Evolutionary conservation across 30 jellyfish, hydroid and myxozoan species (phyloP).

Genomic region (Aurelia sp.): DNA sequence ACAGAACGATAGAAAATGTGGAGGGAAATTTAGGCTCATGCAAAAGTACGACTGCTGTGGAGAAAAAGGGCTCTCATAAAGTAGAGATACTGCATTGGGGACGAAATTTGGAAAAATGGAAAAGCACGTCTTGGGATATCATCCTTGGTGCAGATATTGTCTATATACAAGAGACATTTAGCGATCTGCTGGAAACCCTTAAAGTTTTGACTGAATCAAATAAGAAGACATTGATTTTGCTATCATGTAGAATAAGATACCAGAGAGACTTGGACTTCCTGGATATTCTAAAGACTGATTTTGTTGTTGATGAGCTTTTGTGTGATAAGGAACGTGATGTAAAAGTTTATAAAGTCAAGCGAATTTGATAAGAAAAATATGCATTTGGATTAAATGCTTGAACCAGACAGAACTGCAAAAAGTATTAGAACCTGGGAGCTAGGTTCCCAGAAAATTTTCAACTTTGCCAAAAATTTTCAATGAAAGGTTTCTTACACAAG

Average conservation of each 20-base stretch:
- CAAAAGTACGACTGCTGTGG: not conserved
- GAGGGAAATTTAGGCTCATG: constrained; percentile 23
- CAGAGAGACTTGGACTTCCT: constrained; percentile 55
- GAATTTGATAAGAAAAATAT: not conserved
- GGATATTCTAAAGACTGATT: constrained; percentile 35
- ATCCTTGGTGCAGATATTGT: constrained; percentile 90
- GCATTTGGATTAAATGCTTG: no score
- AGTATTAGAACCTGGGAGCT: no score
- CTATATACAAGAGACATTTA: constrained; percentile 67
- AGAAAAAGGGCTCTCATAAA: not conserved
- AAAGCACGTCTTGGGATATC: constrained; percentile 68
- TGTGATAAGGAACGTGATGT: constrained; percentile 61
- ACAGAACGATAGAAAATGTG: constrained; percentile 49
- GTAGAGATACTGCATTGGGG: constrained; percentile 83
- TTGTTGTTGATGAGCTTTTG: constrained; percentile 26
- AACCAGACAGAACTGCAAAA: no score
- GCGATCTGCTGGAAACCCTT: constrained; percentile 69
- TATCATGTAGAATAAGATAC: constrained; percentile 78
- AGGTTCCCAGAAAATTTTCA: no score
- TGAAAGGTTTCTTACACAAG: no score
- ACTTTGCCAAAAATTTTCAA: no score
- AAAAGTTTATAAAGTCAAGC: constrained; percentile 32
- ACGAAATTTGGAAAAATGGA: constrained; percentile 55
- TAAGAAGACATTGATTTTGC: constrained; percentile 15
- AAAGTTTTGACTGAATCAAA: constrained; percentile 44